Conservation (phyloP, 2,888 invertebrate genomes). For the Tupiocoris notatus region DNA sequence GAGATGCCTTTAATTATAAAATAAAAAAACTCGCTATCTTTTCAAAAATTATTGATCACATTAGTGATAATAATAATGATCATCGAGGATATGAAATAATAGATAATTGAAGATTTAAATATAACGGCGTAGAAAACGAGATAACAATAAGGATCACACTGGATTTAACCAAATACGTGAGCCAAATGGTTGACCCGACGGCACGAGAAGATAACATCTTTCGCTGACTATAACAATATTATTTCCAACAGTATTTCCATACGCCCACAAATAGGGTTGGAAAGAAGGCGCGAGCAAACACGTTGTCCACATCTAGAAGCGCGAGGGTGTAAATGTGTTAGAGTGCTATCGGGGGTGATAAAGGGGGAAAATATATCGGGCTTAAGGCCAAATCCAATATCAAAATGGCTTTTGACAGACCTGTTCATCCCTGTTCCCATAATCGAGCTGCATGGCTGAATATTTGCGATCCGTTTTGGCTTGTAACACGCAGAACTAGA, state of each 20-base stretch:
- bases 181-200: too few species aligned
- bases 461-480: background rate
- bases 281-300: background rate
- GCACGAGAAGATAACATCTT: too few species aligned
- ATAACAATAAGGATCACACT: too few species aligned
- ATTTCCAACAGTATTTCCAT: background rate
- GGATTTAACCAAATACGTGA: too few species aligned
- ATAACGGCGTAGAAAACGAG: too few species aligned
- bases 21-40: too few species aligned
- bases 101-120: too few species aligned
- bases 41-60: too few species aligned
- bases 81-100: too few species aligned
- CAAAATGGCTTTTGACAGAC: background rate
- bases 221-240: background rate
- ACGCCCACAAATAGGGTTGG: background rate
- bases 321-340: background rate
- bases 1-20: too few species aligned
- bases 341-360: background rate
- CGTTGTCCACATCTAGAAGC: too few species aligned
- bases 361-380: background rate
- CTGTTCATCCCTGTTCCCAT: background rate
- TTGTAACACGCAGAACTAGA: background rate
- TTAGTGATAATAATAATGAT: too few species aligned
- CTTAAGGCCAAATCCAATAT: background rate
- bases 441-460: background rate